Evolutionary conservation across 2,113 vertebrate genomes (phyloP).

Genomic region (Nanger granti): DNA sequence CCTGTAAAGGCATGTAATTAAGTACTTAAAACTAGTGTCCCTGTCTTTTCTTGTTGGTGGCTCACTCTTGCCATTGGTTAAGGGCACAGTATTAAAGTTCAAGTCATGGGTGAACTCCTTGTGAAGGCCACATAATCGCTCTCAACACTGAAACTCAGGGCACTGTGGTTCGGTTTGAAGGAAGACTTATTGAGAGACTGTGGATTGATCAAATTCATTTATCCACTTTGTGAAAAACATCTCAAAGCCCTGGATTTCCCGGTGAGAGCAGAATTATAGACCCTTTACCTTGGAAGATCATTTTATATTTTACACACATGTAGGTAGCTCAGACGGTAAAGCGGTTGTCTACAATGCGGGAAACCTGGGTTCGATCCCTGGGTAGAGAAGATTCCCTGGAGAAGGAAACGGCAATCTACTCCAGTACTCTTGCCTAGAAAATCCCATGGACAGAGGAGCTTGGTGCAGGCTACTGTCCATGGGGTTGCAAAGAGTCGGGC

Average conservation of each 20-base stretch:
- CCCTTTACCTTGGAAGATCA: background rate
- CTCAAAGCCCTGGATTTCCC: background rate
- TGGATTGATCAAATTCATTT: background rate
- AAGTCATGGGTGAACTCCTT: background rate
- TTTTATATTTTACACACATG: background rate
- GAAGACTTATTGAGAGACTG: background rate
- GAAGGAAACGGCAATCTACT: too few species aligned
- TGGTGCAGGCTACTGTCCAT: too few species aligned
- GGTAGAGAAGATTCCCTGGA: too few species aligned
- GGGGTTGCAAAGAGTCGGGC: too few species aligned
- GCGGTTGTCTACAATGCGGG: too few species aligned
- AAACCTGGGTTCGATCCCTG: too few species aligned
- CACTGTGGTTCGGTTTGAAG: background rate
- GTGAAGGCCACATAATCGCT: background rate
- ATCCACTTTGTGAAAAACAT: background rate
- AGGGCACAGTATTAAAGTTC: background rate
- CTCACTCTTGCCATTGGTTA: background rate
- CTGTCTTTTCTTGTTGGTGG: background rate
- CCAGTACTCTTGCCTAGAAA: too few species aligned
- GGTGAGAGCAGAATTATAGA: background rate
- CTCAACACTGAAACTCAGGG: background rate
- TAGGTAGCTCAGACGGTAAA: background rate
- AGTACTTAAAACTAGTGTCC: background rate
- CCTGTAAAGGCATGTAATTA: background rate
- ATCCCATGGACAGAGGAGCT: too few species aligned